Base-by-base conservation (phyloP, 2,888 invertebrate species). In the Cephus rjabovi region DNA sequence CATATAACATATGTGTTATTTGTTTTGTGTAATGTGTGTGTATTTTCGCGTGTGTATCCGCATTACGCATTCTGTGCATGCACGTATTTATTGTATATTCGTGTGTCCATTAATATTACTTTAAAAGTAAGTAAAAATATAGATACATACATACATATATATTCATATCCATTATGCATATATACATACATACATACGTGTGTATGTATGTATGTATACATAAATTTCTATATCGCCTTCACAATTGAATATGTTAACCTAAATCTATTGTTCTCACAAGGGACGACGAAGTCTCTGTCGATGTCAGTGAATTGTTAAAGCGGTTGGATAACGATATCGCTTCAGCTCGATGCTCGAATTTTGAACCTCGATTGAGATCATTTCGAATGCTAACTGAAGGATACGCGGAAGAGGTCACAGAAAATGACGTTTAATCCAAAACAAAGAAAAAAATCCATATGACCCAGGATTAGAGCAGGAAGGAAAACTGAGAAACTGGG, bases 121-220 rank as follows among this genome's bases (percentile, higher is more conserved):
- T 89, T 84, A 84, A 88, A 89, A 88, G 86, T 89, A 88, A 89
- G 87, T 87, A 89, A 88, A 88, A 88, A 88, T 88, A 89, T 89
- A 88, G 87, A 87, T 82, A 86, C 40, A 40, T 40, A 40, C 40
- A 40, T 40, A 40, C 40, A 40, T 40, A 40, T 40, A 40, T 4
- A 40, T 40, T 40, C 40, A 40, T 40, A 40, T 40, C 4, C 40
- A 40, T 40, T 40, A 40, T 87, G 86, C 87, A 84, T 85, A 83
- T 87, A 86, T 87, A 83, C 85, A 83, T 84, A 81, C 75, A 79
- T 77, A 15, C 1, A 12, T 74, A 6, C 9, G 11, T 70, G 69
- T 30, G 30, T 30, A 30, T 80, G 73, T 81, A 79, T 84, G 1
- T 74, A 15, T 34, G 30, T 70, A 73, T 79, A 75, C 81, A 79